These are phyloP conservation scores for Philopotamus ludificatus DNA, from an alignment of 1,140 invertebrate genomes.

Conservation along the genomic window DNA sequence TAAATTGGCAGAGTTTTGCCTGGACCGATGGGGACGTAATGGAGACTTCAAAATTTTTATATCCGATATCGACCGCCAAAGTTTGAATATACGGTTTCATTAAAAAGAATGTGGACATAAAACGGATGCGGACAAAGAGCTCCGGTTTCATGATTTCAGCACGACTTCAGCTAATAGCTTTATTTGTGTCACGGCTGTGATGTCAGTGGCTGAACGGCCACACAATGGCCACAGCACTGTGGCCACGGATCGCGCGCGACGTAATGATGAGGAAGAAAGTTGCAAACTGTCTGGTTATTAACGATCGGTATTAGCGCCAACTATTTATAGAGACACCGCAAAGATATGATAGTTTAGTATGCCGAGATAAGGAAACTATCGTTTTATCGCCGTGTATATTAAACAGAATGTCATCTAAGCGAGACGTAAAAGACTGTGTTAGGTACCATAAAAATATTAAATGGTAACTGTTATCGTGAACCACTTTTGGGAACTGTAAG, in stretches of 20 bases:
- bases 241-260: background rate
- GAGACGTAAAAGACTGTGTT: no score
- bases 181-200: slow-evolving; percentile 3
- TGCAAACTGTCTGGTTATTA: slow-evolving; percentile 3
- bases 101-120: slow-evolving; percentile 11
- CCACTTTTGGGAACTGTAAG: no score
- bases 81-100: slow-evolving; percentile 10
- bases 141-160: slow-evolving; percentile 11
- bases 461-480: no score
- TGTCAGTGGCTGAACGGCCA: background rate
- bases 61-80: background rate
- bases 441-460: no score
- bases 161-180: slow-evolving; percentile 9
- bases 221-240: slow-evolving; percentile 4
- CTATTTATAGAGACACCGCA: no score
- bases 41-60: background rate
- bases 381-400: no score
- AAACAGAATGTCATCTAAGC: no score
- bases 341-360: no score
- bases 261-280: slow-evolving; percentile 11
- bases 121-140: slow-evolving; percentile 5
- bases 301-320: background rate
- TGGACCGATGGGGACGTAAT: background rate
- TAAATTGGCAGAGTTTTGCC: background rate
- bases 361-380: no score